Evolutionary conservation across 2,888 invertebrate species (phyloP).

Genomic region (Brachycybe producta): DNA sequence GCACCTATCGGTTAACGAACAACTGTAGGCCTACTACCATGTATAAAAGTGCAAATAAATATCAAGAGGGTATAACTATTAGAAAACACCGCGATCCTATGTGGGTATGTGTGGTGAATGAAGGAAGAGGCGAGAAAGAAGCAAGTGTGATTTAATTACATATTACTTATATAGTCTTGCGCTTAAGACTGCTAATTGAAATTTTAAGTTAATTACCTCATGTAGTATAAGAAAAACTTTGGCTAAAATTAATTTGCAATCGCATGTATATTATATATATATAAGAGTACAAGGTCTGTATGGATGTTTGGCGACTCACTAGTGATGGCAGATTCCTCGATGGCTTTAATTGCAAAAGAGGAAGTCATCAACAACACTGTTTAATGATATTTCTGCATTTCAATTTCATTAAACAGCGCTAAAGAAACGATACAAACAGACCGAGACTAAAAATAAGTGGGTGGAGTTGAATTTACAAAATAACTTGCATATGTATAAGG

Average conservation of each 20-base stretch:
- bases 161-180: slow-evolving; percentile 10
- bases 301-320: neutral
- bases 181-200: slow-evolving; percentile 12
- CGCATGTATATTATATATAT: neutral
- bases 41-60: too few relatives aligned
- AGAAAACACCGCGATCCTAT: too few relatives aligned
- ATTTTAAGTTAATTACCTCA: slow-evolving; percentile 15
- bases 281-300: neutral
- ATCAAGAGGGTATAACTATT: too few relatives aligned
- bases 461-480: too few relatives aligned
- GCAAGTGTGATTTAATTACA: slow-evolving; percentile 12
- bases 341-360: slow-evolving; percentile 12
- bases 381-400: slow-evolving; percentile 10
- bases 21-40: too few relatives aligned
- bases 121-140: too few relatives aligned
- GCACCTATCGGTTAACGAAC: too few relatives aligned
- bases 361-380: slow-evolving; percentile 11
- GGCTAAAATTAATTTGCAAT: slow-evolving; percentile 9
- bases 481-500: too few relatives aligned
- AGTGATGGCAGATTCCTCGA: neutral
- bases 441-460: too few relatives aligned
- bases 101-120: too few relatives aligned
- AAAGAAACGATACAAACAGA: too few relatives aligned
- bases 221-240: slow-evolving; percentile 10
- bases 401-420: slow-evolving; percentile 4